Evolutionary conservation across 1,140 invertebrate genomes (phyloP), one percentile per base, ranked within the genome.

Genomic region (Magallana gigas): DNA sequence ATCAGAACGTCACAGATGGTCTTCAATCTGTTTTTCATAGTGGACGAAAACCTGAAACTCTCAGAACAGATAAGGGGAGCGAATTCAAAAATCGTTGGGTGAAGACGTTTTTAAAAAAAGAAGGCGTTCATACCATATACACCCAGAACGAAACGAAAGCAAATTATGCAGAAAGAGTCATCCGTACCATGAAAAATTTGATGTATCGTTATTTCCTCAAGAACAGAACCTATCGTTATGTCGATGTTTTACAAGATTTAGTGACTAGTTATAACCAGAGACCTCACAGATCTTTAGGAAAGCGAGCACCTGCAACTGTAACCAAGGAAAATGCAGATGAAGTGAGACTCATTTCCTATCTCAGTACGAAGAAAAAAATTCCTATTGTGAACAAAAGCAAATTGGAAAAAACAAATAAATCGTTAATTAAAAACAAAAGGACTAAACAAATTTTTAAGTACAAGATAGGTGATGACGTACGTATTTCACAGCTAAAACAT

Each of bases 401-500:
- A 29, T 82, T 58, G 80, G 80, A 71, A 11, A 71, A 71, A 71
- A 8, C 68, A 71, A 71, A 23, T 11, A 23, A 71, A 71, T 71
- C 68, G 16, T 16, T 64, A 29, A 23, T 71, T 18, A 71, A 29
- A 8, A 57, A 82, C 14, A 58, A 82, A 82, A 82, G 57, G 56
- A 82, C 12, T 57, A 82, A 82, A 57, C 12, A 1, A 82, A 16
- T 58, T 8, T 82, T 82, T 82, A 82, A 82, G 48, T 82, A 57
- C 18, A 90, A 87, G 59, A 56, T 88, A 56, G 80, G 84, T 0
- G 83, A 88, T 58, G 4, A 85, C 11, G 89, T 90, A 29, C 82
- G 89, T 57, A 84, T 90, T n/a, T 64, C 89, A n/a, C 68, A 87
- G 16, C 18, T 60, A 16, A 84, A 71, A 71, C 56, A 84, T 56